Conservation (phyloP, 2,113 vertebrate genomes). For the Balaeniceps rex region DNA sequence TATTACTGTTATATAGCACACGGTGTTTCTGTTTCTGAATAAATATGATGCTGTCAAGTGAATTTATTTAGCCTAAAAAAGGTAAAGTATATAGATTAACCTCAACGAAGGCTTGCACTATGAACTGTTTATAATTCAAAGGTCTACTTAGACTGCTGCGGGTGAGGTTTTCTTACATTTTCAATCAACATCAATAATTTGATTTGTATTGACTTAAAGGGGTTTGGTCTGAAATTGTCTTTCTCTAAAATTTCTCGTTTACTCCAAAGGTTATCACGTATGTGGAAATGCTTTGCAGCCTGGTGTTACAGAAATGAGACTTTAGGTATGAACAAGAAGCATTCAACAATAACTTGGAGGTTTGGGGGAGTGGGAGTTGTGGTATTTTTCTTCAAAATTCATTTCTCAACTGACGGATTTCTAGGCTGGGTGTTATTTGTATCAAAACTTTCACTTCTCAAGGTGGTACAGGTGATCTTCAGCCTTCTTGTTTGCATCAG, state of each 20-base stretch:
- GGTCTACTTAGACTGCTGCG: neutral
- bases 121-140: neutral
- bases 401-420: neutral
- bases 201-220: neutral
- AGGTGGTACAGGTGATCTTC: neutral
- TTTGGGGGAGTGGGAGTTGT: neutral
- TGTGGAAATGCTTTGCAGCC: neutral
- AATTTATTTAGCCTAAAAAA: neutral
- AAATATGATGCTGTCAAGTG: neutral
- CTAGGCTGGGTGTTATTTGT: neutral
- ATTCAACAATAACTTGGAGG: neutral
- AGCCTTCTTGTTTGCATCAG: neutral
- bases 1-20: accelerated
- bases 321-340: neutral
- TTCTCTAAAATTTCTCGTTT: neutral
- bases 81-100: neutral
- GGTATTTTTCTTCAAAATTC: neutral
- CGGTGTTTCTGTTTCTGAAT: neutral
- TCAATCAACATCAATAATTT: neutral
- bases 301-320: neutral
- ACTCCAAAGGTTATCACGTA: neutral
- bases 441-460: neutral
- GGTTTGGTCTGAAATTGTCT: neutral
- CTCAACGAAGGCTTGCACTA: neutral
- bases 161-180: neutral